Base-by-base conservation (phyloP, 2,113 vertebrate species). In the Lates calcarifer region DNA sequence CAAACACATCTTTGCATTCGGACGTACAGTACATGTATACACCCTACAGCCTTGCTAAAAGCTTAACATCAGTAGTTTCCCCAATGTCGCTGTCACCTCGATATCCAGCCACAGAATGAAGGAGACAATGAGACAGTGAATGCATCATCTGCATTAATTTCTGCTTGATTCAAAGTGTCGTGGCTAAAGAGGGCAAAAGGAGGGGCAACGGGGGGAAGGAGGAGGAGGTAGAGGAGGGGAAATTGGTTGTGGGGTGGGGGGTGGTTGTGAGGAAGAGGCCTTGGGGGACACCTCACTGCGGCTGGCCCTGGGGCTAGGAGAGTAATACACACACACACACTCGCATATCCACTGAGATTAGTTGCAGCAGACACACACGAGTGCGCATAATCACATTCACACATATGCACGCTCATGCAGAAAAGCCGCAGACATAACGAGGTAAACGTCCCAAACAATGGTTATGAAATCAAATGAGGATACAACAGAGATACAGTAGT, bases 171-270 rank as follows among this genome's bases (percentile, higher is more conserved):
- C 85, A 91, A 91, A 87, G 81, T 89, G 91, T 91, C 88, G 29
- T 91, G 88, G 87, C 66, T 87, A 94, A 92, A 91, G 91, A 90
- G 92, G 92, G 85, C 89, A 91, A 89, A 70, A 77, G 91, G 93
- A 87, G 89, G 89, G 90, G 92, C 22, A 61, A 76, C 26, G 57
- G 56, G 47, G 7, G 28, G 51, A 60, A 9, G 39, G 39, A 26
- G 41, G 53, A 8, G 15, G 60, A 10, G 39, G 51, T 13, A 58
- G 58, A 43, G 77, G 55, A 33, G 75, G 81, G 73, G 55, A 74
- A 79, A 87, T 62, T 47, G 37, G 26, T 53, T n/a, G 20, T 39
- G 13, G 33, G 22, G 45, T 28, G 62, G 22, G 28, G 39, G 33
- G 45, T 49, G 26, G 51, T 51, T 75, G 47, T 33, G 65, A 75